A percentile compares a stretch with the other conserved stretches of the same genome.
phyloP scores from a whole-genome alignment of 2,113 vertebrate species.

The Cheirogaleus medius region DNA sequence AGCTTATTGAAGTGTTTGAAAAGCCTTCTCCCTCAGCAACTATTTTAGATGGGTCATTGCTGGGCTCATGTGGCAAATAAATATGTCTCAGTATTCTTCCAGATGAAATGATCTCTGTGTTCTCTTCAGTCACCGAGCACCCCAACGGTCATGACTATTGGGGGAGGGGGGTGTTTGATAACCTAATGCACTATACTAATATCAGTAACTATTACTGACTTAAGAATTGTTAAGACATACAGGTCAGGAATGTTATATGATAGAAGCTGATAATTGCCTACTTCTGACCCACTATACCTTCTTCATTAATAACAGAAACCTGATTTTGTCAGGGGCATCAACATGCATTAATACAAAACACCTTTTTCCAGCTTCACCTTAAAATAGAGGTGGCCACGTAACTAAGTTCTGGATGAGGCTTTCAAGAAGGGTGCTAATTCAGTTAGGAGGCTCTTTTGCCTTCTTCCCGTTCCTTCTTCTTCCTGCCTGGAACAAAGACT shows the following conservation, averaged over 20 bases:
- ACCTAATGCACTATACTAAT: not conserved
- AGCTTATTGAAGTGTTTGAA: not conserved
- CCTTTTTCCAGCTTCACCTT: not conserved
- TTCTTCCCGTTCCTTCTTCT: not conserved
- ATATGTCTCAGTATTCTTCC: not conserved
- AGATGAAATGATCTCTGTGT: not conserved
- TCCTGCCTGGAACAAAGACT: not conserved
- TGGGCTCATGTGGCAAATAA: not conserved
- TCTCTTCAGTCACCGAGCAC: not conserved
- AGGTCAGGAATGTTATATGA: not conserved
- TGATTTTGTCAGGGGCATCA: not conserved
- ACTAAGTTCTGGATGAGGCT: not conserved
- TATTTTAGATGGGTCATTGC: not conserved
- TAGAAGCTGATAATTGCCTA: not conserved
- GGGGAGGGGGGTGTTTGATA: not conserved
- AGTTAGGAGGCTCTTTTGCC: not conserved
- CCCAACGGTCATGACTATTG: not conserved
- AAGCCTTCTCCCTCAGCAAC: not conserved
- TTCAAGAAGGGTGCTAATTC: not conserved
- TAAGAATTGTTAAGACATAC: not conserved
- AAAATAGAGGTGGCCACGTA: not conserved
- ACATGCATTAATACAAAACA: not conserved
- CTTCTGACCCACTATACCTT: not conserved
- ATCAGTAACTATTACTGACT: not conserved
- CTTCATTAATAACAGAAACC: slow-evolving; percentile 12